A percentile compares a stretch with the other conserved stretches of the same genome.
Conservation (phyloP, 2,113 vertebrate species). For the Hirundichthys speculiger region DNA sequence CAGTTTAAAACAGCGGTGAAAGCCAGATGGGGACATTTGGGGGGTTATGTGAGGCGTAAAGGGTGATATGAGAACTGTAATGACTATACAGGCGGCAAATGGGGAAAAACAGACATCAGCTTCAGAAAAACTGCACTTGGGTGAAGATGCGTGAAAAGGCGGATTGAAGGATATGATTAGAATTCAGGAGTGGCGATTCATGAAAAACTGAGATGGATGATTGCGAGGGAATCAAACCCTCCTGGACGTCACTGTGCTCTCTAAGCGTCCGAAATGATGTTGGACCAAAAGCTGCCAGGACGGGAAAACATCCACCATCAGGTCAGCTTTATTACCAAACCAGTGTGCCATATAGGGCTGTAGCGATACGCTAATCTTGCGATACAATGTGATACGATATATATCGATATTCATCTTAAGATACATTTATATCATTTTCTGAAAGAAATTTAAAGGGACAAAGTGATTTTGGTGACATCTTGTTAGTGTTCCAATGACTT, state of each 20-base stretch:
- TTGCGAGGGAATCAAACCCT: constrained; percentile 1
- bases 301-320: too few relatives aligned
- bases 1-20: background rate
- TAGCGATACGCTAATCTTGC: too few relatives aligned
- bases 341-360: too few relatives aligned
- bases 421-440: too few relatives aligned
- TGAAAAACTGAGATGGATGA: constrained; percentile 13
- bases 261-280: constrained; percentile 30
- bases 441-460: too few relatives aligned
- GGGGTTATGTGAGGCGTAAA: background rate
- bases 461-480: too few relatives aligned
- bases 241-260: constrained; percentile 35
- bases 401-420: too few relatives aligned
- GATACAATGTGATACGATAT: too few relatives aligned
- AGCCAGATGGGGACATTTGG: background rate
- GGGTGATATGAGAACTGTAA: background rate
- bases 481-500: too few relatives aligned
- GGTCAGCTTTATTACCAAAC: too few relatives aligned
- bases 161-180: background rate
- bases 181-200: constrained; percentile 3
- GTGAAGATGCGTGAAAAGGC: too few relatives aligned
- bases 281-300: too few relatives aligned
- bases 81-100: background rate
- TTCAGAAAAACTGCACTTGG: background rate
- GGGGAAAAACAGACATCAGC: background rate